A percentile compares a stretch with the other conserved stretches of the same genome.
Conservation (phyloP, 2,888 invertebrate species). For the Nomada fucata region DNA sequence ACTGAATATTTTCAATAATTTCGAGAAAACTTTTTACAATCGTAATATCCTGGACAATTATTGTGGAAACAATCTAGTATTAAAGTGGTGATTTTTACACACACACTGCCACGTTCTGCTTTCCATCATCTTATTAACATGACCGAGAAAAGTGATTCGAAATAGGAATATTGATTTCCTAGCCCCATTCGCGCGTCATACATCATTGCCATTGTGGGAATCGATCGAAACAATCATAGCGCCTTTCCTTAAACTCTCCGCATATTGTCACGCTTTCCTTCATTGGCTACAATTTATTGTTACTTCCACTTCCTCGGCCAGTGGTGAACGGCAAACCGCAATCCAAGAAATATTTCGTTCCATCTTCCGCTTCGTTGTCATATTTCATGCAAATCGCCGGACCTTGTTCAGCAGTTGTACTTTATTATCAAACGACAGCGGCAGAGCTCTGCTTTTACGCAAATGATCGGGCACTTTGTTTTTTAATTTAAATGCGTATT, state of each 20-base stretch:
- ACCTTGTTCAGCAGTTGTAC: slow-evolving; percentile 6
- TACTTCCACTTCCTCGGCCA: slow-evolving; percentile 1
- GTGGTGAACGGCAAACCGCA: slow-evolving; percentile 52
- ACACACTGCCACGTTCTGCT: neutral
- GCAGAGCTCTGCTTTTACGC: neutral
- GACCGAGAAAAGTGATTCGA: neutral
- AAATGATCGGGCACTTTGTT: too few relatives aligned
- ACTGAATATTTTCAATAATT: too few relatives aligned
- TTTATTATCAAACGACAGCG: neutral
- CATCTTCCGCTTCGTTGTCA: slow-evolving; percentile 38
- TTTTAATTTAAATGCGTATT: too few relatives aligned
- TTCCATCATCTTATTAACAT: neutral
- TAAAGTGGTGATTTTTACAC: neutral
- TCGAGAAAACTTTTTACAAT: too few relatives aligned
- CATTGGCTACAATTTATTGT: slow-evolving; percentile 32
- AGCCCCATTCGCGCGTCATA: slow-evolving; percentile 37
- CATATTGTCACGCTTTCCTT: slow-evolving; percentile 59
- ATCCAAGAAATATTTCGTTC: slow-evolving; percentile 44
- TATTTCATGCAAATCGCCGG: slow-evolving; percentile 7
- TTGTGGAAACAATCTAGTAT: neutral
- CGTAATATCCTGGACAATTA: neutral
- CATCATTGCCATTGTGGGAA: slow-evolving; percentile 48
- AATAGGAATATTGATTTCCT: slow-evolving; percentile 22
- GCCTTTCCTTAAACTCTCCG: slow-evolving; percentile 21
- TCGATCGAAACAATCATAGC: slow-evolving; percentile 39